phyloP scores from a whole-genome alignment of 1,140 invertebrate species.

The Plodia interpunctella region DNA sequence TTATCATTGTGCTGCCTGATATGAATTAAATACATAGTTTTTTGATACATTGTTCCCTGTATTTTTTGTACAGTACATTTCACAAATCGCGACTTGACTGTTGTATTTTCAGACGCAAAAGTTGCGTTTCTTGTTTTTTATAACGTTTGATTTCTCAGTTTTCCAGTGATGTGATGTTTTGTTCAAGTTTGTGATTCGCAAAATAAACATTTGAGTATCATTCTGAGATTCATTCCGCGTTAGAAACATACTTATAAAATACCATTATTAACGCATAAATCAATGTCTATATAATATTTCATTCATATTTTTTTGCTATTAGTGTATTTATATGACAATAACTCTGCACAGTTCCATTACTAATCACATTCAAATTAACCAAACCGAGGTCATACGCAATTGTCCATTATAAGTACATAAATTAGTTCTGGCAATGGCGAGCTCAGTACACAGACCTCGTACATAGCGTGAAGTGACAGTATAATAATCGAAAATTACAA shows the following conservation, averaged over 20 bases:
- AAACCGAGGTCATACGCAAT: no score
- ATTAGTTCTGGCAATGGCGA: no score
- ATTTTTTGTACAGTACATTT: slow-evolving; percentile 1
- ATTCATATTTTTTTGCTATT: no score
- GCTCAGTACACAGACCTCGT: no score
- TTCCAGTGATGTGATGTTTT: slow-evolving; percentile 7
- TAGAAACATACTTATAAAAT: background rate
- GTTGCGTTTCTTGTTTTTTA: background rate
- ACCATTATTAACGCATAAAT: background rate
- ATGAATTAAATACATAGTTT: slow-evolving; percentile 7
- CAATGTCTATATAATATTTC: background rate
- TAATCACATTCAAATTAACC: no score
- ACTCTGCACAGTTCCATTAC: no score
- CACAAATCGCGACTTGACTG: background rate
- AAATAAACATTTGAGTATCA: background rate
- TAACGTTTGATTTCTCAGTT: slow-evolving; percentile 2
- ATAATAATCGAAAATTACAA: no score
- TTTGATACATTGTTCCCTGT: slow-evolving; percentile 7
- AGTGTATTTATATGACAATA: no score
- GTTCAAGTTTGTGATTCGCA: slow-evolving; percentile 1
- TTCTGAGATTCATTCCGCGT: background rate
- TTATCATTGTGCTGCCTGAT: slow-evolving; percentile 6
- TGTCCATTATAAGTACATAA: no score
- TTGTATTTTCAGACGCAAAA: background rate
- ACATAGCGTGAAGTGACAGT: no score